phyloP scores from a whole-genome alignment of 2,888 invertebrate genomes.

The Ormyrus pomaceus region DNA sequence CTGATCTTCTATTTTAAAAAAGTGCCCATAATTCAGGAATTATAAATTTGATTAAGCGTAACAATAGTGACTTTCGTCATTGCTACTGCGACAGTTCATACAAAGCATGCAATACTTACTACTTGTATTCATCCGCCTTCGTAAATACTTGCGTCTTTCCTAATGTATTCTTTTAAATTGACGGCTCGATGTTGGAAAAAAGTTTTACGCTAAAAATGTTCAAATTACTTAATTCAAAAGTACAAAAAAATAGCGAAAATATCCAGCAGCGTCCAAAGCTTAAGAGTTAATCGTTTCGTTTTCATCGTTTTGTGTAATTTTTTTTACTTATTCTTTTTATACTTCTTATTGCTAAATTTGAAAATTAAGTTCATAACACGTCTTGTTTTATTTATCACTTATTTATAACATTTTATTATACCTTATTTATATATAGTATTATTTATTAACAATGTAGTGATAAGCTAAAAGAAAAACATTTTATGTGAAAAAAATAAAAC shows the following conservation, averaged over 20 bases:
- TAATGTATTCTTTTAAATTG: no score
- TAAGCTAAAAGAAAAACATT: slow-evolving; percentile 26
- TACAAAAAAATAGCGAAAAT: slow-evolving; percentile 36
- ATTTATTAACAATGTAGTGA: slow-evolving; percentile 51
- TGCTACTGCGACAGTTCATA: no score
- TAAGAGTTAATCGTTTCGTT: slow-evolving; percentile 31
- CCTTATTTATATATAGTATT: slow-evolving; percentile 43
- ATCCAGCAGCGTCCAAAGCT: slow-evolving; percentile 49
- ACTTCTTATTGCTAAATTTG: slow-evolving; percentile 42
- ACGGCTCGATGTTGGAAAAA: no score
- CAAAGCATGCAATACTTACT: no score
- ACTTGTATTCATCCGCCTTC: no score
- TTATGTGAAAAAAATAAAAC: slow-evolving; percentile 44
- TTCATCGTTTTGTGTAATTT: slow-evolving; percentile 25
- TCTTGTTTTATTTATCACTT: slow-evolving; percentile 44
- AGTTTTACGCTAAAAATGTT: not conserved
- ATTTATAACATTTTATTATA: slow-evolving; percentile 43
- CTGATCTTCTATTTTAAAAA: no score
- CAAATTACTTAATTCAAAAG: slow-evolving; percentile 37
- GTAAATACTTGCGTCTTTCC: no score
- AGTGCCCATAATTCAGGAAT: no score
- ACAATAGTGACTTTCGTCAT: no score
- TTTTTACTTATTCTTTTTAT: slow-evolving; percentile 22
- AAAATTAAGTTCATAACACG: slow-evolving; percentile 32
- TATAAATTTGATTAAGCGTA: no score